Conservation (phyloP, 2,113 vertebrate genomes). For the Rynchops niger region DNA sequence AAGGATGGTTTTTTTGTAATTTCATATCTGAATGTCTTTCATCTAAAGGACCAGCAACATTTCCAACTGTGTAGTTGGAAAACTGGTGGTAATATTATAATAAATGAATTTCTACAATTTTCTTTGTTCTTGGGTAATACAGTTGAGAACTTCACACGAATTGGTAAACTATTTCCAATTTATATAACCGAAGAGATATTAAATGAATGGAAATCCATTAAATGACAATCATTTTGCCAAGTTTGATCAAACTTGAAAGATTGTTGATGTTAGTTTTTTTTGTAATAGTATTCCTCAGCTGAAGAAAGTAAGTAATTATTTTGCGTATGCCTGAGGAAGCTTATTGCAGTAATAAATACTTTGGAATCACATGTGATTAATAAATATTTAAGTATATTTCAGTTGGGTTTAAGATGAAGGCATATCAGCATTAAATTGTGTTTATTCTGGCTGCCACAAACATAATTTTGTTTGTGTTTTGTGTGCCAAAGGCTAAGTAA, state of each 20-base stretch:
- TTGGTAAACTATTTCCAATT: not conserved
- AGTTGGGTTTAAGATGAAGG: not conserved
- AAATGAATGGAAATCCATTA: not conserved
- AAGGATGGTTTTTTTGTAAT: not conserved
- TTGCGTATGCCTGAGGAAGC: not conserved
- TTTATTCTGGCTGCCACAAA: not conserved
- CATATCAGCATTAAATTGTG: not conserved
- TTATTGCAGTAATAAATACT: not conserved
- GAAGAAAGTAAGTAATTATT: not conserved
- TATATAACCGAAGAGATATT: not conserved
- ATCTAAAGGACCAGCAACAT: not conserved
- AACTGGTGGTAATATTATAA: not conserved
- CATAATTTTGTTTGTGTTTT: not conserved
- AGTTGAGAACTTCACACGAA: not conserved
- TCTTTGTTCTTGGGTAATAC: not conserved
- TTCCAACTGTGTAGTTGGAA: not conserved
- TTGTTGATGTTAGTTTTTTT: not conserved
- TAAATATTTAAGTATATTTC: not conserved
- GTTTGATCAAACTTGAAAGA: not conserved
- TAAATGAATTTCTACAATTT: not conserved
- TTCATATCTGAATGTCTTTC: not conserved
- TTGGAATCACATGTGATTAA: not conserved
- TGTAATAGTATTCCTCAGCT: not conserved
- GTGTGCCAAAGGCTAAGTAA: not conserved
- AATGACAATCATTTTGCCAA: not conserved